phyloP scores from a whole-genome alignment of 2,888 invertebrate species.

The Dioctria linearis region DNA sequence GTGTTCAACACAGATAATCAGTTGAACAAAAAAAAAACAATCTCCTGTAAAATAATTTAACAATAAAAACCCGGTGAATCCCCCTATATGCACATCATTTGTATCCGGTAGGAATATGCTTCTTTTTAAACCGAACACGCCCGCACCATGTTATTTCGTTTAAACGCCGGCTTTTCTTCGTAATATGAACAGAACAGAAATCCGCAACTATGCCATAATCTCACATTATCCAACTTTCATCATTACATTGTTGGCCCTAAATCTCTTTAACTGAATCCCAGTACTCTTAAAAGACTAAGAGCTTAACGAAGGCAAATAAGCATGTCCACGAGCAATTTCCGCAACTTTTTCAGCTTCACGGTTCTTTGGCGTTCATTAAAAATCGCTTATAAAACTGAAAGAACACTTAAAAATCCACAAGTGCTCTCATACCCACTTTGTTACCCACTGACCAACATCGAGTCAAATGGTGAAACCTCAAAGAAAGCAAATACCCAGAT shows the following conservation, averaged over 20 bases:
- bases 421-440: conserved; percentile 30
- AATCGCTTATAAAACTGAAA: conserved; percentile 32
- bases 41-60: too few relatives aligned
- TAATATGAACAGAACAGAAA: too few relatives aligned
- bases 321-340: conserved; percentile 3
- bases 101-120: too few relatives aligned
- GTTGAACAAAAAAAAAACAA: too few relatives aligned
- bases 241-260: neutral
- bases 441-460: conserved; percentile 46
- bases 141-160: too few relatives aligned
- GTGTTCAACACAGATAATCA: too few relatives aligned
- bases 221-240: neutral
- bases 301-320: neutral
- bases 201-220: too few relatives aligned
- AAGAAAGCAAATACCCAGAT: conserved; percentile 50
- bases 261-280: neutral
- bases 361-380: conserved; percentile 35
- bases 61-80: too few relatives aligned
- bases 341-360: conserved; percentile 5
- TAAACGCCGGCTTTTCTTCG: too few relatives aligned
- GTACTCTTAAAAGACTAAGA: neutral
- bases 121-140: too few relatives aligned
- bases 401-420: conserved; percentile 47
- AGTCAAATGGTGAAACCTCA: conserved; percentile 47
- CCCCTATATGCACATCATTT: too few relatives aligned